A percentile compares a stretch with the other conserved stretches of the same genome.
phyloP scores from a whole-genome alignment of 2,888 invertebrate species.

The Diarsia mendica region DNA sequence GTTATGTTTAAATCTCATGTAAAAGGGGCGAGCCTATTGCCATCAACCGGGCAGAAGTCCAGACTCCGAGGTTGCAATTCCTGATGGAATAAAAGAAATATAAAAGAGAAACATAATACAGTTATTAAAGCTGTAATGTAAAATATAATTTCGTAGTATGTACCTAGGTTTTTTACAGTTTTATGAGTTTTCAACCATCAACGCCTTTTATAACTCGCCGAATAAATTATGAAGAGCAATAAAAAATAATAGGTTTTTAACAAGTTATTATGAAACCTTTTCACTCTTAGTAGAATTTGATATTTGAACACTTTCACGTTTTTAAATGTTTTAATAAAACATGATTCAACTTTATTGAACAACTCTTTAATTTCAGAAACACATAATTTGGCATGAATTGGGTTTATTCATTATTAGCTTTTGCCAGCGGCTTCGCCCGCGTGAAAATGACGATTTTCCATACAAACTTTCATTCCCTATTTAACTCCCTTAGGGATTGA shows the following conservation, averaged over 20 bases:
- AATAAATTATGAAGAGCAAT: constrained; percentile 29
- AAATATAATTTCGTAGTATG: not conserved
- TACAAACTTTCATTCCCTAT: too few relatives aligned
- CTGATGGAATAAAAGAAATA: not conserved
- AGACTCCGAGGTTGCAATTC: too few relatives aligned
- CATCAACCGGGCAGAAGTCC: too few relatives aligned
- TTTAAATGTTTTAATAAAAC: constrained; percentile 12
- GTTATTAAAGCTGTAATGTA: not conserved
- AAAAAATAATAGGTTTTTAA: constrained; percentile 50
- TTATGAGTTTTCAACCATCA: constrained; percentile 22
- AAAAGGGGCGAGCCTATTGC: too few relatives aligned
- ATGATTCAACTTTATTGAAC: not conserved
- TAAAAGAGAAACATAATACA: not conserved
- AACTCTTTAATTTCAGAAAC: not conserved
- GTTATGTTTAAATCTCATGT: too few relatives aligned
- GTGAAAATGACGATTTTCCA: too few relatives aligned
- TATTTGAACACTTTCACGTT: not conserved
- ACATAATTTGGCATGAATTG: not conserved
- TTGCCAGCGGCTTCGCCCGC: too few relatives aligned
- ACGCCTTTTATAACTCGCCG: constrained; percentile 11
- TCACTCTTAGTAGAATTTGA: not conserved
- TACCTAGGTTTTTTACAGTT: not conserved
- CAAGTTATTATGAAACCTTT: constrained; percentile 43
- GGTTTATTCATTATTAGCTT: not conserved
- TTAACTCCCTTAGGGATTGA: too few relatives aligned